These are phyloP conservation scores for Lasioglossum vierecki DNA, from an alignment of 2,888 invertebrate species.

Conservation along the genomic window DNA sequence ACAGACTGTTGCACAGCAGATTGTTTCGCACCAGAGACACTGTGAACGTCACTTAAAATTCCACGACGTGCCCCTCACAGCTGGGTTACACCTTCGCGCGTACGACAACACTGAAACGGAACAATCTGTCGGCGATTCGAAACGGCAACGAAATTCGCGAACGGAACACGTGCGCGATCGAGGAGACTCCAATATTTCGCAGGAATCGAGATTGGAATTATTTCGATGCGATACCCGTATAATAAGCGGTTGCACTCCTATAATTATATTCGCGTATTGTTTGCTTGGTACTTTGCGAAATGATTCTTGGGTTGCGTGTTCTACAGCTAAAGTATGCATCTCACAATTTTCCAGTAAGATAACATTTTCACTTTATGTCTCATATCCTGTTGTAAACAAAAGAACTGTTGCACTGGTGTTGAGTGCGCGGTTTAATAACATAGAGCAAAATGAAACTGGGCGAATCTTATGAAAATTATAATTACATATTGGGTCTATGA, in stretches of 20 bases:
- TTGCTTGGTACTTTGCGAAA: not conserved
- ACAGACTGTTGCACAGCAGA: slow-evolving; percentile 47
- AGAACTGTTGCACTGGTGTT: not conserved
- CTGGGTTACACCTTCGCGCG: not conserved
- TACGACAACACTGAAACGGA: slow-evolving; percentile 17
- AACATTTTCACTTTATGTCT: not conserved
- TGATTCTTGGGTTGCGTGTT: not conserved
- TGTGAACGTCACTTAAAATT: slow-evolving; percentile 34
- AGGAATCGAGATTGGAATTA: not conserved
- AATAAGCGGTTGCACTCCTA: not conserved
- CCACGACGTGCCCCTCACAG: slow-evolving; percentile 20
- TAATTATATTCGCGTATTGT: not conserved
- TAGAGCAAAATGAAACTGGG: not conserved
- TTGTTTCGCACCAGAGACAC: slow-evolving; percentile 59
- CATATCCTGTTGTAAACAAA: not conserved
- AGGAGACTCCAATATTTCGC: not conserved
- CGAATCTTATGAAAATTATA: not conserved
- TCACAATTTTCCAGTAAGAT: not conserved
- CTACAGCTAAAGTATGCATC: not conserved
- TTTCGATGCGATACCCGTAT: not conserved
- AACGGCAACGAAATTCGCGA: slow-evolving; percentile 5
- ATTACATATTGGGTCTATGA: no score
- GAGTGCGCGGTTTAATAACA: not conserved
- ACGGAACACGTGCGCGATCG: not conserved
- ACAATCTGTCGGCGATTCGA: slow-evolving; percentile 12